Evolutionary conservation across 2,888 invertebrate genomes (phyloP).

Genomic region (Colletes collaris): DNA sequence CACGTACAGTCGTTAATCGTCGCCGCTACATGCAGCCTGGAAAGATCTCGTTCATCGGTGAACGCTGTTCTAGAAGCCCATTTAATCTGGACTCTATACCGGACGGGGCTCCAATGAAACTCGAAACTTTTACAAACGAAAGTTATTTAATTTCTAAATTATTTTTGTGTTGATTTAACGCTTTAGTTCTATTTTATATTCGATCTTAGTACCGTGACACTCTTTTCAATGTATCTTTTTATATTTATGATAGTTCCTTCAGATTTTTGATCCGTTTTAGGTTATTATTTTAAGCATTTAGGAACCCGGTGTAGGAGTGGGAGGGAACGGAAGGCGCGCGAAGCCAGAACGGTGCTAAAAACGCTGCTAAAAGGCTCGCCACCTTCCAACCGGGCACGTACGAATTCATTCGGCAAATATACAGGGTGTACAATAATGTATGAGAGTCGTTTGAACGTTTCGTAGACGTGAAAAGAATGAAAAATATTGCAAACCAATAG

Average conservation of each 20-base stretch:
- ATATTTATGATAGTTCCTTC: too few species aligned
- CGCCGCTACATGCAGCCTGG: conserved; percentile 24
- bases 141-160: too few species aligned
- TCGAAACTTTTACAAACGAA: too few species aligned
- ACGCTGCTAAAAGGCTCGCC: conserved; percentile 57
- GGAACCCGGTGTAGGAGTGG: conserved; percentile 37
- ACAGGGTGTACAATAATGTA: background rate
- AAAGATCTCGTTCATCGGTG: conserved; percentile 33
- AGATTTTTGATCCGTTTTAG: too few species aligned
- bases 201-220: too few species aligned
- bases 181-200: too few species aligned
- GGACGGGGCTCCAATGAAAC: too few species aligned
- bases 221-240: too few species aligned
- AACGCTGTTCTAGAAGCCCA: conserved; percentile 16
- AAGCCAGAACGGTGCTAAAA: conserved; percentile 40
- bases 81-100: conserved; percentile 50
- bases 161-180: too few species aligned
- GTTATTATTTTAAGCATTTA: conserved; percentile 19
- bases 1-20: conserved; percentile 61
- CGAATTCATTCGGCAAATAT: conserved; percentile 41
- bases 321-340: background rate
- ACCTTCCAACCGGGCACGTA: conserved; percentile 15
- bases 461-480: too few species aligned
- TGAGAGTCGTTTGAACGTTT: too few species aligned
- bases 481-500: too few species aligned